Percentiles rank a stretch among this genome's conserved stretches.
Conservation (phyloP, 2,888 invertebrate species). For the Sclerodermus sp. region DNA sequence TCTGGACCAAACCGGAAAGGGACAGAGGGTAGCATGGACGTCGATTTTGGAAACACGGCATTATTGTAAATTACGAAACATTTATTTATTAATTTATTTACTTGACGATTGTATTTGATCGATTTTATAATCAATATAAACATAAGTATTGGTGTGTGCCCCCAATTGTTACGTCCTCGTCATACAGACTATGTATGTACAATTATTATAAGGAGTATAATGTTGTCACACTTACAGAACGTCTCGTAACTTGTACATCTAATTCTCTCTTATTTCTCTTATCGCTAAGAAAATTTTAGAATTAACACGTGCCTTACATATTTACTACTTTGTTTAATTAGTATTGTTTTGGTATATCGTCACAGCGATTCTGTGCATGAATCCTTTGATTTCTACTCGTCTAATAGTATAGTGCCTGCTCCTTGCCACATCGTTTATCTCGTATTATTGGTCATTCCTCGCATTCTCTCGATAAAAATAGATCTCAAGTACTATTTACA, state of each 20-base stretch:
- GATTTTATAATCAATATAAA: conserved; percentile 50
- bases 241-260: conserved; percentile 33
- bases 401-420: conserved; percentile 20
- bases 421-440: background rate
- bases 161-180: conserved; percentile 43
- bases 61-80: conserved; percentile 47
- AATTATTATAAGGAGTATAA: conserved; percentile 32
- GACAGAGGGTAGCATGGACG: background rate
- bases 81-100: conserved; percentile 49
- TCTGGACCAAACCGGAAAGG: no score
- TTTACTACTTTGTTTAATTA: conserved; percentile 25
- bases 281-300: conserved; percentile 10
- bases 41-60: conserved; percentile 13
- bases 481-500: conserved; percentile 33
- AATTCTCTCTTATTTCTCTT: conserved; percentile 14
- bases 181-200: conserved; percentile 54
- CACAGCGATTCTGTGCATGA: conserved; percentile 54
- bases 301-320: conserved; percentile 12
- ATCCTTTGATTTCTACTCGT: background rate
- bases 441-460: conserved; percentile 32
- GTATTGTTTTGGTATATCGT: conserved; percentile 56
- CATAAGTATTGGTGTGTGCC: conserved; percentile 44
- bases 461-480: conserved; percentile 43
- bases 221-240: conserved; percentile 43
- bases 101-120: conserved; percentile 47